phyloP scores from a whole-genome alignment of 1,140 invertebrate genomes.

The Plodia interpunctella region DNA sequence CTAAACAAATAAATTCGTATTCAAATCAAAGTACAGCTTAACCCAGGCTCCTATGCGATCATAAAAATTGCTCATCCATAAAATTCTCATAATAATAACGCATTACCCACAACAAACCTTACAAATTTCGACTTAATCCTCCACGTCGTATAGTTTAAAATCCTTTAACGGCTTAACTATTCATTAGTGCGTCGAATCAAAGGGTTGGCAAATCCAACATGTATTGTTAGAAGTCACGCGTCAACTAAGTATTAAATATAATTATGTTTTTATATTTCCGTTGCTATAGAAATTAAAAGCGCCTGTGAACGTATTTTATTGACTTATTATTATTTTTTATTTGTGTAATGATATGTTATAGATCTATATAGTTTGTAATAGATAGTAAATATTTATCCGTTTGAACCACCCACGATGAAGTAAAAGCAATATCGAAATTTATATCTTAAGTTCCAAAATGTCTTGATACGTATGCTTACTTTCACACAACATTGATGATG shows the following conservation, averaged over 20 bases:
- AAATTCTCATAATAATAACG: constrained; percentile 62
- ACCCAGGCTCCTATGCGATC: constrained; percentile 29
- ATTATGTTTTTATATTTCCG: constrained; percentile 64
- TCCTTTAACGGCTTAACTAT: constrained; percentile 26
- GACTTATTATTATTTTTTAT: constrained; percentile 7
- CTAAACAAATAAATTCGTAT: constrained; percentile 20
- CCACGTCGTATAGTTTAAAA: constrained; percentile 26
- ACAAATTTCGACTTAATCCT: constrained; percentile 28
- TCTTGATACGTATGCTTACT: too few relatives aligned
- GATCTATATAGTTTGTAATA: neutral
- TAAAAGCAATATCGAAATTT: too few relatives aligned
- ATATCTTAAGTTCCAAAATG: too few relatives aligned
- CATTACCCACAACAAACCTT: constrained; percentile 33
- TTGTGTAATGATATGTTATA: neutral
- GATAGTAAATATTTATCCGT: neutral
- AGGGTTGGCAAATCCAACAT: constrained; percentile 73
- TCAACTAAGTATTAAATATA: constrained; percentile 62
- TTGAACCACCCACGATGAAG: neutral
- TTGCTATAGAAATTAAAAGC: constrained; percentile 47
- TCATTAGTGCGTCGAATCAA: constrained; percentile 69
- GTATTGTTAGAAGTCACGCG: constrained; percentile 74
- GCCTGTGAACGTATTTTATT: constrained; percentile 4
- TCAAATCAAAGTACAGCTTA: neutral
- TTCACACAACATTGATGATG: too few relatives aligned
- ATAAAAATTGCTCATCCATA: constrained; percentile 74